Evolutionary conservation across 2,888 invertebrate genomes (phyloP).

Genomic region (Nemurella pictetii): DNA sequence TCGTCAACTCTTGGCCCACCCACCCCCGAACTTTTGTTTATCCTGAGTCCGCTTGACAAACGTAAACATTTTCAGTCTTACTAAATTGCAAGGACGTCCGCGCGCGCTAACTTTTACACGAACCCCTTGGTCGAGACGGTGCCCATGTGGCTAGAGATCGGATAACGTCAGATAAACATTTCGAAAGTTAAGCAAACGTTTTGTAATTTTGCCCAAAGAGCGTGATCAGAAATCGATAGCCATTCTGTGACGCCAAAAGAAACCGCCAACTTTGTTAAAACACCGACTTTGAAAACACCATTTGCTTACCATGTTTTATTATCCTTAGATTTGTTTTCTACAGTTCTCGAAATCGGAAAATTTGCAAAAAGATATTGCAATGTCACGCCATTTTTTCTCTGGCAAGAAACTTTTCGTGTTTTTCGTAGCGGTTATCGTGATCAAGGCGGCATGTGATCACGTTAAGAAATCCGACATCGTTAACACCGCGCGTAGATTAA

Average conservation of each 20-base stretch:
- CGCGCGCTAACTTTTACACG: neutral
- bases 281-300: neutral
- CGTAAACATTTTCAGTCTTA: neutral
- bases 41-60: constrained; percentile 7
- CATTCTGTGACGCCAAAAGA: neutral
- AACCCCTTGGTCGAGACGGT: neutral
- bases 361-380: neutral
- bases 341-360: neutral
- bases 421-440: neutral
- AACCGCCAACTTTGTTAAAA: neutral
- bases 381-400: neutral
- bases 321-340: neutral
- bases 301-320: neutral
- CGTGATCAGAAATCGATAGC: neutral
- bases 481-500: neutral
- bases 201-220: neutral
- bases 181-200: neutral
- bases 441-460: neutral
- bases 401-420: neutral
- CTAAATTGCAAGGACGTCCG: neutral
- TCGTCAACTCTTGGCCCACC: constrained; percentile 1
- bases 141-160: neutral
- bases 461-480: neutral
- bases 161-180: neutral
- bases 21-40: constrained; percentile 9